Evolutionary conservation across 2,113 vertebrate genomes (phyloP).

Genomic region (Carassius carassius): DNA sequence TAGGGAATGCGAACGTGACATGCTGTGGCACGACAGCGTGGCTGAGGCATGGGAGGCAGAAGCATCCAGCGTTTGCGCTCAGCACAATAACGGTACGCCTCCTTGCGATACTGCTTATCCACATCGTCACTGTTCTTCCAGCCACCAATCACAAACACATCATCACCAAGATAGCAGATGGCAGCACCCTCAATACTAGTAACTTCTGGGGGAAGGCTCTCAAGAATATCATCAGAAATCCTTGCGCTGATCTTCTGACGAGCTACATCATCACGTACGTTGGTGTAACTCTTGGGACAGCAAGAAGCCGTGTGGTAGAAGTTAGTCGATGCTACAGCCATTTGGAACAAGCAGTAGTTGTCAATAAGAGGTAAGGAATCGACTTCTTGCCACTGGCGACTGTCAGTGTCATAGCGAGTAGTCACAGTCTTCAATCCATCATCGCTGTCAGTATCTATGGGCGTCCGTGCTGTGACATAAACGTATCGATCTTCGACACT

Average conservation of each 20-base stretch:
- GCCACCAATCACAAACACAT: slow-evolving; percentile 96
- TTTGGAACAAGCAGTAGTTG: slow-evolving; percentile 97
- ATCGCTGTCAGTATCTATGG: slow-evolving; percentile 90
- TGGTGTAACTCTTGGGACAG: slow-evolving; percentile 90
- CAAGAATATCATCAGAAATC: slow-evolving; percentile 90
- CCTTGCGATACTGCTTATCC: slow-evolving; percentile 97
- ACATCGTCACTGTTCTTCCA: slow-evolving; percentile 99
- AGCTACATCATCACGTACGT: slow-evolving; percentile 85
- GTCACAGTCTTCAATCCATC: slow-evolving; percentile 92
- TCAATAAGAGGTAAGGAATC: slow-evolving; percentile 93
- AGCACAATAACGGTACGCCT: slow-evolving; percentile 95
- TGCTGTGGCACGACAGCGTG: slow-evolving; percentile 93
- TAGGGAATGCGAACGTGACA: slow-evolving; percentile 95
- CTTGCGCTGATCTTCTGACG: slow-evolving; percentile 84
- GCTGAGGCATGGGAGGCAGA: slow-evolving; percentile 97
- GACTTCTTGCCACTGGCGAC: slow-evolving; percentile 93
- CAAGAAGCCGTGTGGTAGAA: slow-evolving; percentile 98
- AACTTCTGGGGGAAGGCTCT: slow-evolving; percentile 94
- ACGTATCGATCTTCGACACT: slow-evolving; percentile 93
- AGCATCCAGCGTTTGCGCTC: slow-evolving; percentile 97
- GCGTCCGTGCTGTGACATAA: slow-evolving; percentile 92
- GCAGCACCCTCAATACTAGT: slow-evolving; percentile 95
- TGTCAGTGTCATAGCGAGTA: slow-evolving; percentile 91
- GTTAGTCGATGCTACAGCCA: slow-evolving; percentile 92
- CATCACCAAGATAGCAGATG: slow-evolving; percentile 93